These are phyloP conservation scores for Saimiri boliviensis DNA, from an alignment of 2,113 vertebrate genomes.

Conservation along the genomic window DNA sequence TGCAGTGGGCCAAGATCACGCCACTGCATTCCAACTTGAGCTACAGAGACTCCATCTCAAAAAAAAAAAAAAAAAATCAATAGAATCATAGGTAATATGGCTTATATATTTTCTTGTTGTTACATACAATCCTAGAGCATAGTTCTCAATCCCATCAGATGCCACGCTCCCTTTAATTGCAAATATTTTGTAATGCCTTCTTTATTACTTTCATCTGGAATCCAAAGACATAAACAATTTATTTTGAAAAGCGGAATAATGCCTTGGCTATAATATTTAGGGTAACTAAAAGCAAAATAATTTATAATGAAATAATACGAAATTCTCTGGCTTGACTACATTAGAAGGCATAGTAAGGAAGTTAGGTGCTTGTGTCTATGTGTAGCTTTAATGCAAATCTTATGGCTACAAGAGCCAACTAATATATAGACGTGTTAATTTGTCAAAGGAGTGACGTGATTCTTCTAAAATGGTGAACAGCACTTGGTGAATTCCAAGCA, in stretches of 20 bases:
- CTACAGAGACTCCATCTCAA: too few relatives aligned
- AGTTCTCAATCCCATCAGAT: background rate
- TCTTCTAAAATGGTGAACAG: slow-evolving; percentile 15
- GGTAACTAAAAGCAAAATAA: slow-evolving; percentile 40
- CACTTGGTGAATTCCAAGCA: slow-evolving; percentile 31
- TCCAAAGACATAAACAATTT: background rate
- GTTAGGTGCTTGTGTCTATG: background rate
- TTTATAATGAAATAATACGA: slow-evolving; percentile 33
- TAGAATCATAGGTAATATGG: background rate
- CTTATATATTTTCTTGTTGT: background rate
- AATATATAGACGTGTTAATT: slow-evolving; percentile 26
- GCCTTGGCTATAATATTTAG: background rate
- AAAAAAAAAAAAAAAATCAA: too few relatives aligned
- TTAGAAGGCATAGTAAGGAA: background rate
- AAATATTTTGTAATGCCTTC: slow-evolving; percentile 39
- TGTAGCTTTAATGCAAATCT: background rate
- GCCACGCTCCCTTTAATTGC: background rate
- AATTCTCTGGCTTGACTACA: background rate
- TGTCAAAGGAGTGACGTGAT: background rate
- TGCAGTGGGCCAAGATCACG: too few relatives aligned
- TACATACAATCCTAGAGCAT: background rate
- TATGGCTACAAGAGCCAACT: background rate
- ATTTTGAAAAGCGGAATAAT: slow-evolving; percentile 13
- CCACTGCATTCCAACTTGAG: too few relatives aligned
- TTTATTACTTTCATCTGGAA: slow-evolving; percentile 13